A percentile compares a stretch with the other conserved stretches of the same genome.
Evolutionary conservation across 2,113 vertebrate genomes (phyloP).

Genomic region (Dicerorhinus sumatrensis): DNA sequence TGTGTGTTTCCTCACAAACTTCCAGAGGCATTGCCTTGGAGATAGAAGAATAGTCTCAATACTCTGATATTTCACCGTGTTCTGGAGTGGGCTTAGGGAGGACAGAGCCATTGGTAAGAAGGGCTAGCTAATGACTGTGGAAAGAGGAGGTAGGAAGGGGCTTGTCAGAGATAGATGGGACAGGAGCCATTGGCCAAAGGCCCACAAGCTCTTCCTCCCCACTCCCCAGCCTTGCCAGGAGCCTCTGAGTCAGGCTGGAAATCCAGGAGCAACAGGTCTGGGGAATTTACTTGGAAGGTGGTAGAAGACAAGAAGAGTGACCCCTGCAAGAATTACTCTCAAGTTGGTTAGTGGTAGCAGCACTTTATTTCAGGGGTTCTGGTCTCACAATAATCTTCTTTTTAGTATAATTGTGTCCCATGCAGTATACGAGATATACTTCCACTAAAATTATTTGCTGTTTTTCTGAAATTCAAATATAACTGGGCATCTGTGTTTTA

Average conservation of each 20-base stretch:
- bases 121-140: background rate
- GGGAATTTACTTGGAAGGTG: background rate
- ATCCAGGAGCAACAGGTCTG: background rate
- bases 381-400: background rate
- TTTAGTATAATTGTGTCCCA: background rate
- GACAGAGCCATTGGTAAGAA: background rate
- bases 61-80: background rate
- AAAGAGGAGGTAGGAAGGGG: background rate
- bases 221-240: background rate
- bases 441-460: background rate
- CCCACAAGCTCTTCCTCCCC: background rate
- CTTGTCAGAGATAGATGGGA: background rate
- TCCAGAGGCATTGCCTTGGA: background rate
- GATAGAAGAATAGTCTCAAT: background rate
- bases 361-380: background rate
- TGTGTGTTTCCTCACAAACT: background rate
- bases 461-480: constrained; percentile 2
- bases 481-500: background rate
- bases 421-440: background rate
- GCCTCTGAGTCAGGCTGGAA: background rate
- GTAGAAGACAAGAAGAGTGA: background rate
- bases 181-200: background rate
- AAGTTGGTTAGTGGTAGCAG: background rate
- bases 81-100: background rate
- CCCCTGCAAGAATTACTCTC: background rate